A percentile compares a stretch with the other conserved stretches of the same genome.
These are phyloP conservation scores for Tetragonisca angustula DNA, from an alignment of 2,888 invertebrate species.

Conservation along the genomic window DNA sequence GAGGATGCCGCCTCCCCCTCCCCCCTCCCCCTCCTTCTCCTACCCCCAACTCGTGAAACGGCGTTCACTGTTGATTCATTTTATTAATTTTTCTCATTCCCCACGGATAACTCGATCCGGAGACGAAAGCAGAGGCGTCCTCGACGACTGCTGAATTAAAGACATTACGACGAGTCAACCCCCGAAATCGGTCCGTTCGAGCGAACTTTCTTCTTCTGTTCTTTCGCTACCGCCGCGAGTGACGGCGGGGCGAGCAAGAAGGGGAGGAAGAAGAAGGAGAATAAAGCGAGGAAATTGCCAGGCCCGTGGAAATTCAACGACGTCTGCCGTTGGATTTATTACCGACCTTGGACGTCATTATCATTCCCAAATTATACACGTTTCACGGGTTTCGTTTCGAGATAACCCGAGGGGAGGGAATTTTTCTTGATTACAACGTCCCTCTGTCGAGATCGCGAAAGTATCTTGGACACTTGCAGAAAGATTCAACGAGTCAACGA, in stretches of 20 bases:
- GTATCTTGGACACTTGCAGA: neutral
- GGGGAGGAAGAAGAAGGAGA: neutral
- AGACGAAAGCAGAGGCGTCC: slow-evolving; percentile 64
- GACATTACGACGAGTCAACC: slow-evolving; percentile 75
- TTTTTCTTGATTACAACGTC: slow-evolving; percentile 19
- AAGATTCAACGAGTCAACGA: neutral
- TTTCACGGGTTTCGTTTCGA: neutral
- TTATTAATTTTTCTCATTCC: slow-evolving; percentile 81
- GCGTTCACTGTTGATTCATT: slow-evolving; percentile 79
- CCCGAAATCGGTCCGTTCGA: slow-evolving; percentile 69
- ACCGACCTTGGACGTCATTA: slow-evolving; percentile 30
- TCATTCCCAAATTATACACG: slow-evolving; percentile 31
- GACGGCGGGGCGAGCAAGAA: neutral
- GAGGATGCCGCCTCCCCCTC: slow-evolving; percentile 2
- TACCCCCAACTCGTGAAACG: neutral
- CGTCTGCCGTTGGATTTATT: slow-evolving; percentile 32
- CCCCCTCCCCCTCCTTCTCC: neutral
- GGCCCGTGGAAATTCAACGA: slow-evolving; percentile 12
- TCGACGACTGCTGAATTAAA: slow-evolving; percentile 68
- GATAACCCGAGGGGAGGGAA: neutral
- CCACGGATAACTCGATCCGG: slow-evolving; percentile 79
- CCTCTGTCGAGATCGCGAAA: neutral
- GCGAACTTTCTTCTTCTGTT: slow-evolving; percentile 56
- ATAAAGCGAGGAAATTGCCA: slow-evolving; percentile 26
- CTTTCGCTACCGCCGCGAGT: slow-evolving; percentile 13